phyloP scores from a whole-genome alignment of 2,888 invertebrate species.

The Hofmannophila pseudospretella region DNA sequence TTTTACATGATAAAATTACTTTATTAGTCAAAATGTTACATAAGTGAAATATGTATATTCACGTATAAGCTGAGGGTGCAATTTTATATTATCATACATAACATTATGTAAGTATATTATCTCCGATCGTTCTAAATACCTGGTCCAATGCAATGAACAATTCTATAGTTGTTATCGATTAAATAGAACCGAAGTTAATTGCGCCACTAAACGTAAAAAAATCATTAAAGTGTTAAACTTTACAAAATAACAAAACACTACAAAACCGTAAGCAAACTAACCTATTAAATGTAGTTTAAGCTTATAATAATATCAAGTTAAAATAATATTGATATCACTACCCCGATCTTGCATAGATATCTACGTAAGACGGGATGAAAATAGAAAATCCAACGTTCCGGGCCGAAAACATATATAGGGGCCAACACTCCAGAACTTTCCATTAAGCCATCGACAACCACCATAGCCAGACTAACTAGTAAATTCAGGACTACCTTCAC shows the following conservation, averaged over 20 bases:
- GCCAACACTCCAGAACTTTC: slow-evolving; percentile 58
- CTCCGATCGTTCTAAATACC: slow-evolving; percentile 25
- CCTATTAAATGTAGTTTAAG: slow-evolving; percentile 58
- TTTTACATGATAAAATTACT: slow-evolving; percentile 30
- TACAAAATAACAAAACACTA: slow-evolving; percentile 71
- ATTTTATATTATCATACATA: slow-evolving; percentile 18
- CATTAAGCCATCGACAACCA: slow-evolving; percentile 39
- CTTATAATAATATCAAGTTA: slow-evolving; percentile 67
- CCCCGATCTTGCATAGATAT: slow-evolving; percentile 33
- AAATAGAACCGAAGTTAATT: slow-evolving; percentile 55
- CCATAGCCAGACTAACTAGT: slow-evolving; percentile 32
- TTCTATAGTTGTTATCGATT: slow-evolving; percentile 36
- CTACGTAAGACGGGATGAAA: slow-evolving; percentile 31
- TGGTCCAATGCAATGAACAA: slow-evolving; percentile 51
- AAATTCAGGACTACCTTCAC: slow-evolving; percentile 30
- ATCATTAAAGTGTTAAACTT: slow-evolving; percentile 64
- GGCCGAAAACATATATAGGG: slow-evolving; percentile 78
- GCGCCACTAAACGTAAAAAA: slow-evolving; percentile 53
- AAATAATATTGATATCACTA: slow-evolving; percentile 66
- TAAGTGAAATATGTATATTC: slow-evolving; percentile 28
- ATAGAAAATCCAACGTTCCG: slow-evolving; percentile 65
- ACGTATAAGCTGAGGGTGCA: slow-evolving; percentile 37
- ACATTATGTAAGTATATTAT: slow-evolving; percentile 24
- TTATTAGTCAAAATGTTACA: slow-evolving; percentile 28
- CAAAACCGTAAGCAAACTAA: slow-evolving; percentile 67